Evolutionary conservation across 1,140 invertebrate species (phyloP).

Genomic region (Heliconius nattereri): DNA sequence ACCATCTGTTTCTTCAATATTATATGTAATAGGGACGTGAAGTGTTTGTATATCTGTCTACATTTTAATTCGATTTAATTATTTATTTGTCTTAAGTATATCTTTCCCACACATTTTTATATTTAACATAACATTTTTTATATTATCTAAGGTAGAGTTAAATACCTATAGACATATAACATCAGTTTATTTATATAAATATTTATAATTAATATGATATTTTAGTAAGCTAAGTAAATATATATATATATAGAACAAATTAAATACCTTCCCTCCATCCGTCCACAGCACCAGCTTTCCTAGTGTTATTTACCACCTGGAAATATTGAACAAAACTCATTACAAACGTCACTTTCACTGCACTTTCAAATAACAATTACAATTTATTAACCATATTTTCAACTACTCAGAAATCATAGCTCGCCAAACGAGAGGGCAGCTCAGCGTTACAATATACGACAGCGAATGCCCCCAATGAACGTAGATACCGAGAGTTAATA

Average conservation of each 20-base stretch:
- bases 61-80: not conserved
- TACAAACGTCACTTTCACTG: slow-evolving; percentile 44
- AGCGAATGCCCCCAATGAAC: slow-evolving; percentile 60
- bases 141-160: not conserved
- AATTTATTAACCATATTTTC: slow-evolving; percentile 60
- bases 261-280: slow-evolving; percentile 75
- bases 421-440: slow-evolving; percentile 22
- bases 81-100: not conserved
- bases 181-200: not conserved
- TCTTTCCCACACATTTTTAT: not conserved
- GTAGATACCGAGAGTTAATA: slow-evolving; percentile 31
- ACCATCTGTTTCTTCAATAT: not conserved
- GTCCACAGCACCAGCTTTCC: slow-evolving; percentile 69
- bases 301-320: slow-evolving; percentile 78
- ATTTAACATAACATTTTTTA: not conserved
- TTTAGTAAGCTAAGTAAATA: too few species aligned
- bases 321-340: slow-evolving; percentile 56
- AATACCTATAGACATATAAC: too few species aligned
- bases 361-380: slow-evolving; percentile 33
- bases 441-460: slow-evolving; percentile 48
- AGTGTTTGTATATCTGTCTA: not conserved
- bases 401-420: slow-evolving; percentile 48
- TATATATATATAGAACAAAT: not conserved
- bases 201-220: too few species aligned
- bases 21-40: not conserved